Base-by-base conservation (phyloP, 2,113 vertebrate genomes). In the Platysternon megacephalum region DNA sequence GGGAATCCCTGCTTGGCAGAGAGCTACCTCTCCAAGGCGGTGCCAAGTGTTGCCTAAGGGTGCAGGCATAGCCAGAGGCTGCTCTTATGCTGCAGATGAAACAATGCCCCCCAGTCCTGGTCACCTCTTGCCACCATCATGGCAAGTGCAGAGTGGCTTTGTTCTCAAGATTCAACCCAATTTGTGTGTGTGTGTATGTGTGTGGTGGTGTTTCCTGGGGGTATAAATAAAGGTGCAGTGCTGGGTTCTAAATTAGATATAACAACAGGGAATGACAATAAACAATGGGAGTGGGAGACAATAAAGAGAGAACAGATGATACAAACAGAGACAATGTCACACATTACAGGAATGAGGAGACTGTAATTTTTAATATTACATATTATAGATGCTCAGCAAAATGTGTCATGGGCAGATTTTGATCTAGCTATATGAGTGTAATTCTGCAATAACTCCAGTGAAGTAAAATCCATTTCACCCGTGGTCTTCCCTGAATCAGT, bases 281-380 rank as follows among this genome's bases (percentile, higher is more conserved):
- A 88, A 89, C 39, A 88, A 88, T 87, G 8, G 46, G 16, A 83
- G 48, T 56, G 86, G 92, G 74, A 12, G 88, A 42, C 72, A 65
- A n/a, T 0, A 74, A 3, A 39, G 5, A 52, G 61, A 17, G n/a
- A 14, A 55, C 72, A 89, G 72, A 35, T 3, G 4, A 83, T 72
- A 49, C 9, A 17, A 35, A 76, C 35, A 19, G 46, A 29, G 55
- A 6, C 72, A 56, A 3, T 86, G 95, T 68, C 44, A 26, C 16
- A 32, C 80, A 79, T 79, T 85, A 12, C 17, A 80, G 39, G 16
- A 79, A 2, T 7, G 80, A 79, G 79, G 85, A 19, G 42, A 24
- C 19, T 35, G 56, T n/a, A 32, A 21, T 46, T 2, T 2, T 22
- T 83, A 65, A 5, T 0, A 0, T 32, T 11, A 0, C 49, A 52